phyloP scores from a whole-genome alignment of 2,113 vertebrate species.

The Caretta caretta region DNA sequence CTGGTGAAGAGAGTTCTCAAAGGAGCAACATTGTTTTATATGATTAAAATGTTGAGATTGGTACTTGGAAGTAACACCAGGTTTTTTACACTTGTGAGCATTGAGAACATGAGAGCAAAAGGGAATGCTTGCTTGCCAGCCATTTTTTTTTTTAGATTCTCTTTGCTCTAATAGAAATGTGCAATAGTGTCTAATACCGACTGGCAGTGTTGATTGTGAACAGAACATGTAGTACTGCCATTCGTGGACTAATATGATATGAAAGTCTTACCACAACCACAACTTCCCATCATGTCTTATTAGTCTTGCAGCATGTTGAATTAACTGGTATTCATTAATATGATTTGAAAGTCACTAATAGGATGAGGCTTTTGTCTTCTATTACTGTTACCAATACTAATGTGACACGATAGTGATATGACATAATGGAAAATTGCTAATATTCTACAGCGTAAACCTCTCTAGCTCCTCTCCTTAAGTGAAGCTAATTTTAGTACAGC shows the following conservation, averaged over 20 bases:
- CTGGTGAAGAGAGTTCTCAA: neutral
- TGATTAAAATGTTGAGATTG: neutral
- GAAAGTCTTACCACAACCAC: slow-evolving; percentile 18
- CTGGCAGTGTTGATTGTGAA: neutral
- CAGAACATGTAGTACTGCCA: neutral
- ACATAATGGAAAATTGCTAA: neutral
- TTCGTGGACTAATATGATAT: neutral
- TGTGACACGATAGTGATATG: neutral
- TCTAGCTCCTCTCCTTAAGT: neutral
- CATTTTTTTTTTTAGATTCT: neutral
- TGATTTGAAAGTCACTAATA: slow-evolving; percentile 34
- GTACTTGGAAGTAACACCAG: neutral
- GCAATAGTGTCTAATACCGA: neutral
- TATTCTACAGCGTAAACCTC: neutral
- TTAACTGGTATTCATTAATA: slow-evolving; percentile 10
- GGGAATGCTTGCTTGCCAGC: neutral
- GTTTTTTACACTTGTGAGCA: neutral
- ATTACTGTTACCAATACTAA: neutral
- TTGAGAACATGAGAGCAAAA: neutral
- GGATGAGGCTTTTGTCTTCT: slow-evolving; percentile 1
- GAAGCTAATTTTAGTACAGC: neutral
- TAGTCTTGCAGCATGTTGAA: neutral
- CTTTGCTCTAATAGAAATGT: neutral
- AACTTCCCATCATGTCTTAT: slow-evolving; percentile 25
- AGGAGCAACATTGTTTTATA: neutral